These are phyloP conservation scores for Crotalus helleri DNA, from an alignment of 2,113 vertebrate species.

Conservation along the genomic window DNA sequence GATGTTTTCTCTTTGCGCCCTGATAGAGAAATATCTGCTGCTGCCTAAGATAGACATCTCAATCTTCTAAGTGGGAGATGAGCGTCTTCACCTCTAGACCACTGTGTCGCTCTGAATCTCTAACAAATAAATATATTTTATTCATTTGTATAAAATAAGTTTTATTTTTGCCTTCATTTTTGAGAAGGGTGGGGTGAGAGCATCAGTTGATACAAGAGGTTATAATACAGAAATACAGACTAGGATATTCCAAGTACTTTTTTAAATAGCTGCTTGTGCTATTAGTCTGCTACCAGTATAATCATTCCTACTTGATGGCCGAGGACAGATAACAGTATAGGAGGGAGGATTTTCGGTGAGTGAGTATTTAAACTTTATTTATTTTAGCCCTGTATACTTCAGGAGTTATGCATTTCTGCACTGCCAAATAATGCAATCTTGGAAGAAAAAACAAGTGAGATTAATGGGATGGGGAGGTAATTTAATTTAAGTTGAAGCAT, in stretches of 20 bases:
- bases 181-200: neutral
- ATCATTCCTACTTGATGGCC: neutral
- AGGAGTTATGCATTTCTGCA: neutral
- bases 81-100: neutral
- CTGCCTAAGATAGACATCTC: neutral
- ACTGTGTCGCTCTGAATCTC: neutral
- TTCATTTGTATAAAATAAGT: neutral
- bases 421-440: neutral
- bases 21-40: neutral
- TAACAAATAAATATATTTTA: neutral
- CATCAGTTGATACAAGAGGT: neutral
- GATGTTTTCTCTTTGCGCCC: no score
- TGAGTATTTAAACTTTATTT: neutral
- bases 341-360: neutral
- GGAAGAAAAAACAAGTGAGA: neutral
- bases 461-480: neutral
- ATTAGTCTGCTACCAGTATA: neutral
- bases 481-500: neutral
- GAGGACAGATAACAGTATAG: neutral
- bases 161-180: neutral
- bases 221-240: neutral
- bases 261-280: neutral
- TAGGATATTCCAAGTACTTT: neutral
- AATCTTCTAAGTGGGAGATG: neutral
- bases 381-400: neutral